Evolutionary conservation across 2,888 invertebrate species (phyloP), one percentile per base, ranked within the genome.

Genomic region (Subacronicta megacephala): DNA sequence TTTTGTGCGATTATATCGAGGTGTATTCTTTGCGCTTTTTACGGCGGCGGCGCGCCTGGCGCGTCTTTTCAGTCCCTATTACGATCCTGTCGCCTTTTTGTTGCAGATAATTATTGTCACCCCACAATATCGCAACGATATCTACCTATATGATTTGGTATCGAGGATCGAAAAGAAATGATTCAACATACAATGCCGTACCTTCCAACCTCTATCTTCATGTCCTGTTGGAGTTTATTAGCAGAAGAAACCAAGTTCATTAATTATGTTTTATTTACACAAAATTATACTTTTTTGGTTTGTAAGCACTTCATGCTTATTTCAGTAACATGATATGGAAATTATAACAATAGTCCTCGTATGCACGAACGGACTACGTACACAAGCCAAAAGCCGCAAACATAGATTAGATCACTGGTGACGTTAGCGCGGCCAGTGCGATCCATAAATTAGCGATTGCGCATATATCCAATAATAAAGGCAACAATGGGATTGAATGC

Each of bases 1-100:
- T 90, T 94, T 94, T 94, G 94, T 94, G 93, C 90, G 94, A 94
- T 94, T 93, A 93, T 93, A 94, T 94, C 94, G 90, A 92, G 91
- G 90, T 92, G 93, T 94, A 93, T 94, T 93, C 93, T 94, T 93
- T 93, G 93, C 91, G 92, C 93, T 93, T 93, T 93, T 93, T 93
- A 92, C 92, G 88, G 90, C 84, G 83, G 86, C 86, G 84, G 83
- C 86, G 87, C 82, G 85, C 80, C 81, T 77, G 85, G 83, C 87
- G 84, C 83, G 83, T 79, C 88, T 82, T 87, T 87, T 88, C 90
- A 87, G 88, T 77, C 88, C 90, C 87, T 87, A 92, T 92, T 90
- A 90, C 90, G 86, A 84, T 80, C 83, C 86, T 87, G 89, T 89
- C 91, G 89, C 88, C 88, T 91, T 92, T 90, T 92, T 92, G 86